Percentiles rank a stretch among this genome's conserved stretches.
These are phyloP conservation scores for Idaea biselata DNA, from an alignment of 2,888 invertebrate genomes.

Conservation along the genomic window DNA sequence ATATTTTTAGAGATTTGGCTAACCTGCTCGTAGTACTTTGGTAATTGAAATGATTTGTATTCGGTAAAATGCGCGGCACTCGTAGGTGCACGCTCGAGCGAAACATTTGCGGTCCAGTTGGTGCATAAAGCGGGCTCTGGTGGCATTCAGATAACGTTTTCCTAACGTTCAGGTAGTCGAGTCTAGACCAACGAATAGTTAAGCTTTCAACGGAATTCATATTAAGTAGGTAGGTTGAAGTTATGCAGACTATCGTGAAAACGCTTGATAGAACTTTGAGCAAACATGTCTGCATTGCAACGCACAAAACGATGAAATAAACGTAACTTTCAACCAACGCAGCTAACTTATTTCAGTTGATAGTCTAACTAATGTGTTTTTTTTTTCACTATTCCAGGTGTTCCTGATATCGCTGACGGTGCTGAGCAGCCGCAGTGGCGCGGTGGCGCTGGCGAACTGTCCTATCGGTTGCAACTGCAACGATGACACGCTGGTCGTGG, in stretches of 20 bases:
- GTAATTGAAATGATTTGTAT: slow-evolving; percentile 38
- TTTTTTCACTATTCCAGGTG: slow-evolving; percentile 57
- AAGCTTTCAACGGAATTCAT: slow-evolving; percentile 35
- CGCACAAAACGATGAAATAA: background rate
- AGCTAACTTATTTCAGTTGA: background rate
- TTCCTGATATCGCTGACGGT: slow-evolving; percentile 61
- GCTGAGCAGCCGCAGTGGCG: slow-evolving; percentile 65
- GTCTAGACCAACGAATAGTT: slow-evolving; percentile 25
- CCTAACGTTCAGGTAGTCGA: slow-evolving; percentile 25
- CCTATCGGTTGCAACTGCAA: slow-evolving; percentile 94
- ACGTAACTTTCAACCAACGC: background rate
- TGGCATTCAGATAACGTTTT: slow-evolving; percentile 35
- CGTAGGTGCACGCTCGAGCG: slow-evolving; percentile 26
- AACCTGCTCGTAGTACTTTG: slow-evolving; percentile 20
- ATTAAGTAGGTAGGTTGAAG: slow-evolving; percentile 15
- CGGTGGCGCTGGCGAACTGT: slow-evolving; percentile 86
- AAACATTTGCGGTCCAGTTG: slow-evolving; percentile 39
- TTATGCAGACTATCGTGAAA: background rate
- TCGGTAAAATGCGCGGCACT: slow-evolving; percentile 32
- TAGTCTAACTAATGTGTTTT: slow-evolving; percentile 8
- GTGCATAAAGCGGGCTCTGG: slow-evolving; percentile 30
- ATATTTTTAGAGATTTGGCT: slow-evolving; percentile 34
- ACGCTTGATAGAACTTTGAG: background rate
- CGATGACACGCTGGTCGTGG: slow-evolving; percentile 92
- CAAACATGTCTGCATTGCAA: background rate